phyloP scores from a whole-genome alignment of 2,888 invertebrate species.

The Pomacea canaliculata region DNA sequence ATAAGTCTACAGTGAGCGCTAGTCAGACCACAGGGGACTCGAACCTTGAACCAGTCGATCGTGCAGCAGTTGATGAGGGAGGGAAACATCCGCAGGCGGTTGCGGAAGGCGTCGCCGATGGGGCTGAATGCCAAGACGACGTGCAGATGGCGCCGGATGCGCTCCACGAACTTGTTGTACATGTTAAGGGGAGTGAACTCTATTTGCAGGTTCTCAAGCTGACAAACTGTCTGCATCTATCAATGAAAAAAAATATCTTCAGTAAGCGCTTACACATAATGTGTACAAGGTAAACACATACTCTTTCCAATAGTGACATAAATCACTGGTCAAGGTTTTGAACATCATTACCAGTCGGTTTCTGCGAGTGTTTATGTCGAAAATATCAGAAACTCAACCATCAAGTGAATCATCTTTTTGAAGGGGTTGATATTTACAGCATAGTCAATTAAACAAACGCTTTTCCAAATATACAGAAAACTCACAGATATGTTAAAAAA shows the following conservation, averaged over 20 bases:
- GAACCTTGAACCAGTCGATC: slow-evolving; percentile 70
- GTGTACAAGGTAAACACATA: too few relatives aligned
- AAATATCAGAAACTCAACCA: too few relatives aligned
- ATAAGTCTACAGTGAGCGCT: too few relatives aligned
- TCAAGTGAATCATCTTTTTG: too few relatives aligned
- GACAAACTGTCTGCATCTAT: slow-evolving; percentile 66
- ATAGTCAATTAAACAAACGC: too few relatives aligned
- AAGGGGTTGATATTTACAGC: too few relatives aligned
- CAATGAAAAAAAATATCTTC: background rate
- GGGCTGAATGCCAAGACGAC: slow-evolving; percentile 69
- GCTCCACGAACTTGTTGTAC: slow-evolving; percentile 69
- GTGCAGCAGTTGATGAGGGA: slow-evolving; percentile 70
- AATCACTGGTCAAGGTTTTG: too few relatives aligned
- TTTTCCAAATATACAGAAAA: too few relatives aligned
- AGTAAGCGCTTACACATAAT: background rate
- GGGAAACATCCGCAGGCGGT: slow-evolving; percentile 69
- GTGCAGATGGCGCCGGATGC: slow-evolving; percentile 65
- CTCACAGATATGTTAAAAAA: too few relatives aligned
- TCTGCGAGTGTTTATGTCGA: too few relatives aligned
- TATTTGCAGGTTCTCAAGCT: slow-evolving; percentile 60
- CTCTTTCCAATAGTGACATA: too few relatives aligned
- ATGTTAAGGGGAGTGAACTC: slow-evolving; percentile 68
- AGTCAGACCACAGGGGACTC: background rate
- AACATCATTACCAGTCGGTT: too few relatives aligned
- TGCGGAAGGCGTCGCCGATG: slow-evolving; percentile 68